phyloP scores from a whole-genome alignment of 1,140 invertebrate species.

The Battus philenor region DNA sequence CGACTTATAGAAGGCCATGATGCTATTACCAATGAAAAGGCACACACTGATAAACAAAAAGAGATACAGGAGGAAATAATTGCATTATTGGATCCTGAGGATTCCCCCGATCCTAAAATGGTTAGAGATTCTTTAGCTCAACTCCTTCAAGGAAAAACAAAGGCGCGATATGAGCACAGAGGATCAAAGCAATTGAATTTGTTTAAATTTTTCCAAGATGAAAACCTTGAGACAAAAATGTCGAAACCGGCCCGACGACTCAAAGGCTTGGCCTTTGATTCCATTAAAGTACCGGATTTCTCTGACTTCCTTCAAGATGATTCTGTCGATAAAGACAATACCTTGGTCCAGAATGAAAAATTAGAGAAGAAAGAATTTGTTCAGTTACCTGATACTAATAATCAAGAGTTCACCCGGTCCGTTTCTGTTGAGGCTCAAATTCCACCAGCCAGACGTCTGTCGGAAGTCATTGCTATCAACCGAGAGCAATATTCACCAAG shows the following conservation, averaged over 20 bases:
- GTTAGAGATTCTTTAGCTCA: constrained; percentile 45
- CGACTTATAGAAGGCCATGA: constrained; percentile 56
- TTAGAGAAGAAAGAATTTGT: constrained; percentile 26
- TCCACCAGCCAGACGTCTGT: constrained; percentile 29
- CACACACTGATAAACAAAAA: constrained; percentile 40
- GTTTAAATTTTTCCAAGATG: constrained; percentile 37
- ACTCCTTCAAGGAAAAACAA: constrained; percentile 40
- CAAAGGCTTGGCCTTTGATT: constrained; percentile 48
- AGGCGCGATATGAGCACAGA: constrained; percentile 28
- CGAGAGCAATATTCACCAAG: constrained; percentile 35
- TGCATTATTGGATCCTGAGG: constrained; percentile 51
- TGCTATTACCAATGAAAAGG: constrained; percentile 23
- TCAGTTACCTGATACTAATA: constrained; percentile 24
- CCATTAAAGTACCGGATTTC: constrained; percentile 42
- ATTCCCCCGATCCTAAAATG: constrained; percentile 45
- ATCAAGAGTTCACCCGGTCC: constrained; percentile 27
- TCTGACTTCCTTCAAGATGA: constrained; percentile 40
- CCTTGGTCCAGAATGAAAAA: constrained; percentile 24
- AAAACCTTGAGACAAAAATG: constrained; percentile 24
- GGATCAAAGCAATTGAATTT: constrained; percentile 28
- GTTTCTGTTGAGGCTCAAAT: constrained; percentile 30
- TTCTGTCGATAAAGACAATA: constrained; percentile 43
- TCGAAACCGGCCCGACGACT: constrained; percentile 36
- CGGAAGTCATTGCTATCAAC: constrained; percentile 33
- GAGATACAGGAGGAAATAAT: constrained; percentile 57